These are phyloP conservation scores for Tetanocera ferruginea DNA, from an alignment of 2,888 invertebrate genomes.

Conservation along the genomic window DNA sequence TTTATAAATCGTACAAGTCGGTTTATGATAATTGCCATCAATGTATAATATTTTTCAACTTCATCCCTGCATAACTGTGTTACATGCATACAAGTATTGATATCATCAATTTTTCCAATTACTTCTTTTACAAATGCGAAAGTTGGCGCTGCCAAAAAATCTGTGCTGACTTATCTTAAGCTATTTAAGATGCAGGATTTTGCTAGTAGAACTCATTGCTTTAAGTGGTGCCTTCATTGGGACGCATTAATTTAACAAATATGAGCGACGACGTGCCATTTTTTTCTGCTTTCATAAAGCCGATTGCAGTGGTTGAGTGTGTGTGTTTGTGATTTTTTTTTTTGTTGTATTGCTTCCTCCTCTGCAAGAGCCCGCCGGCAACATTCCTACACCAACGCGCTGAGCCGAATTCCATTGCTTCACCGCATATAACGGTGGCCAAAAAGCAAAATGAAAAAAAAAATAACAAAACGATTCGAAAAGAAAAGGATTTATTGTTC, in stretches of 20 bases:
- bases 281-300: constrained; percentile 21
- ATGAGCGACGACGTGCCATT: constrained; percentile 39
- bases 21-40: too few relatives aligned
- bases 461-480: constrained; percentile 18
- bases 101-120: constrained; percentile 42
- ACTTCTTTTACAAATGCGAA: not conserved
- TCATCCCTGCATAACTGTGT: not conserved
- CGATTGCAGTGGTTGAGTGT: constrained; percentile 6
- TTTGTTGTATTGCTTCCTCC: not conserved
- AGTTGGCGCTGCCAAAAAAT: not conserved
- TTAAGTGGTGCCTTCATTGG: constrained; percentile 41
- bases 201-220: constrained; percentile 33
- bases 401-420: not conserved
- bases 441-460: constrained; percentile 17
- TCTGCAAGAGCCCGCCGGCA: constrained; percentile 20
- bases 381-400: constrained; percentile 18
- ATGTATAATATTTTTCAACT: not conserved
- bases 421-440: constrained; percentile 23
- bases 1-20: too few relatives aligned
- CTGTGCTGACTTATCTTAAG: constrained; percentile 7
- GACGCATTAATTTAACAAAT: constrained; percentile 41
- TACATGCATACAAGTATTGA: constrained; percentile 26
- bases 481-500: constrained; percentile 48
- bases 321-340: not conserved
- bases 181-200: constrained; percentile 16